These are phyloP conservation scores for Sphaerophoria taeniata DNA, from an alignment of 2,888 invertebrate genomes.

Conservation along the genomic window DNA sequence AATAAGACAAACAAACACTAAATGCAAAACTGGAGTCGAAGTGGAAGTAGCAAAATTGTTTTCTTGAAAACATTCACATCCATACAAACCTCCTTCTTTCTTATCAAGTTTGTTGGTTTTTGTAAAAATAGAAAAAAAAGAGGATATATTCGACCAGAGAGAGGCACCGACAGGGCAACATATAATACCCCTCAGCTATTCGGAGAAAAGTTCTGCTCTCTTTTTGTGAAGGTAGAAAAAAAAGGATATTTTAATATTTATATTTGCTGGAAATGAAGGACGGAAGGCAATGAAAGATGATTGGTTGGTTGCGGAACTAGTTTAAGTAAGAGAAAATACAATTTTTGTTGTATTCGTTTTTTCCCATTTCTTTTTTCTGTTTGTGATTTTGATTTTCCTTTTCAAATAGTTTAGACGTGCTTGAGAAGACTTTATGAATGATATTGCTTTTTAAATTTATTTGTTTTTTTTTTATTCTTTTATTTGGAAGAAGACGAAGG, in stretches of 20 bases:
- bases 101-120: constrained; percentile 1
- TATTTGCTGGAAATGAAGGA: background rate
- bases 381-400: background rate
- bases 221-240: constrained; percentile 10
- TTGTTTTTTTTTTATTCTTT: background rate
- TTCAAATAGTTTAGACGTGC: constrained; percentile 22
- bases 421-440: constrained; percentile 19
- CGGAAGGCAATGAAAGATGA: constrained; percentile 10
- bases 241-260: constrained; percentile 26
- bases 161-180: constrained; percentile 31
- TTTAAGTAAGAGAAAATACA: constrained; percentile 54
- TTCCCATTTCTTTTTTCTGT: background rate
- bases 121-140: background rate
- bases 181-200: constrained; percentile 58
- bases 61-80: background rate
- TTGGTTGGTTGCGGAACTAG: constrained; percentile 34
- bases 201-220: constrained; percentile 38
- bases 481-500: background rate
- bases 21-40: too few relatives aligned
- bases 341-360: constrained; percentile 27
- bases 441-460: constrained; percentile 15
- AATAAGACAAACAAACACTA: too few relatives aligned
- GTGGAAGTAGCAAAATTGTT: too few relatives aligned
- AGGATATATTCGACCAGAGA: constrained; percentile 3
- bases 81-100: background rate